These are phyloP conservation scores for Oscheius sp. DNA, from an alignment of 2,888 invertebrate species.

Conservation along the genomic window DNA sequence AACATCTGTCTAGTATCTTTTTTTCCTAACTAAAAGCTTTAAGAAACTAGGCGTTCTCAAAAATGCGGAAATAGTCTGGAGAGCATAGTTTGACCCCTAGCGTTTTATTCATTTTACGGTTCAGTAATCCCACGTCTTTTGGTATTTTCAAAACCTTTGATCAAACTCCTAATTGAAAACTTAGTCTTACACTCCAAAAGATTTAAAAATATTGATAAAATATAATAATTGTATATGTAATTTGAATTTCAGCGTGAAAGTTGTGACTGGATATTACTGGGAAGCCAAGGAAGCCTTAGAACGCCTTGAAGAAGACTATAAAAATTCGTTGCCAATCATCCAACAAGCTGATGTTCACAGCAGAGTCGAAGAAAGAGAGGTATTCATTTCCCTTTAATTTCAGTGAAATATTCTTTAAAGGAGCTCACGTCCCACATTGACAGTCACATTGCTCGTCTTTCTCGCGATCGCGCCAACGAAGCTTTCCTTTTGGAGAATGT, in stretches of 20 bases:
- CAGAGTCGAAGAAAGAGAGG: constrained; percentile 21
- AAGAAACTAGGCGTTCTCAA: too few species aligned
- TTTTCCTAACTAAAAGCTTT: too few species aligned
- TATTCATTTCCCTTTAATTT: background rate
- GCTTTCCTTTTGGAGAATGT: constrained; percentile 20
- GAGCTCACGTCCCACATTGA: constrained; percentile 23
- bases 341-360: constrained; percentile 7
- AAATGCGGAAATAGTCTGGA: too few species aligned
- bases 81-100: too few species aligned
- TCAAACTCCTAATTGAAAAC: too few species aligned
- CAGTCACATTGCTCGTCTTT: constrained; percentile 17
- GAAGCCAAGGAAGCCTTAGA: constrained; percentile 16
- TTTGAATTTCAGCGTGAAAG: constrained; percentile 16
- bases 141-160: too few species aligned
- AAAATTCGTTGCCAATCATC: constrained; percentile 1
- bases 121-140: too few species aligned
- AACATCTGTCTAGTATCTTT: too few species aligned
- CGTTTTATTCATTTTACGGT: too few species aligned
- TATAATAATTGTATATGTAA: too few species aligned
- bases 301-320: constrained; percentile 1
- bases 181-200: too few species aligned
- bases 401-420: background rate
- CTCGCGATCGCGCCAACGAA: constrained; percentile 25
- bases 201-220: background rate
- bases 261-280: constrained; percentile 20